Conservation (phyloP, 1,140 invertebrate species). For the Gonatopus flavifemur region DNA sequence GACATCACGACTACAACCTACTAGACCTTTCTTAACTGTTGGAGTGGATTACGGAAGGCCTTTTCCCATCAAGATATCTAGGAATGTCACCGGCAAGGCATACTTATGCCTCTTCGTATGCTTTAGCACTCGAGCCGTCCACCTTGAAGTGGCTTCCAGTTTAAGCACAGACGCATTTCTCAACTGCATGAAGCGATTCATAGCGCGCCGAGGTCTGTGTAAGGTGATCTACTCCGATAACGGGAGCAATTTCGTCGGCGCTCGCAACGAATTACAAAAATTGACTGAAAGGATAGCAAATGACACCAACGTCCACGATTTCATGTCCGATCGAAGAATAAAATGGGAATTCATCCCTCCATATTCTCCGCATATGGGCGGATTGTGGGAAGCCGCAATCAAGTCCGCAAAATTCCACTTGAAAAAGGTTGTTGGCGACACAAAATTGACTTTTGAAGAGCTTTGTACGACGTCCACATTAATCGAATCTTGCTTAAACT, state of each 20-base stretch:
- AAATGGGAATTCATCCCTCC: too few species aligned
- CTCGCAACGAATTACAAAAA: slow-evolving; percentile 6
- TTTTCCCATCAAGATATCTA: slow-evolving; percentile 4
- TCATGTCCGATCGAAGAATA: too few species aligned
- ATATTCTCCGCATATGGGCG: too few species aligned
- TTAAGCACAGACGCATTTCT: too few species aligned
- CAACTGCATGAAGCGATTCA: neutral
- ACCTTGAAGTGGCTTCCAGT: slow-evolving; percentile 17
- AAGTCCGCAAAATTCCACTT: too few species aligned
- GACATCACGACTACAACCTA: neutral
- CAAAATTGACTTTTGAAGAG: slow-evolving; percentile 1
- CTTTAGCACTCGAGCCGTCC: slow-evolving; percentile 25
- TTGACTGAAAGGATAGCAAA: too few species aligned
- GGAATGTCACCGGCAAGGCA: slow-evolving; percentile 18
- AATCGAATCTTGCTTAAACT: slow-evolving; percentile 25
- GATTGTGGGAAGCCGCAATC: too few species aligned
- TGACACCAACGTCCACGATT: too few species aligned
- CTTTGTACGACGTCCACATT: neutral
- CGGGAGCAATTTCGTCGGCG: slow-evolving; percentile 43
- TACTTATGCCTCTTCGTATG: slow-evolving; percentile 37
- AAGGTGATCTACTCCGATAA: slow-evolving; percentile 39
- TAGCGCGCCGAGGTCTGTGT: slow-evolving; percentile 23
- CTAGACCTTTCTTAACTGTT: neutral
- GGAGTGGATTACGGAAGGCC: slow-evolving; percentile 1
- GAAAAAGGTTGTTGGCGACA: too few species aligned